Conservation (phyloP, 2,797 vertebrate genomes). For the Limosa lapponica region DNA sequence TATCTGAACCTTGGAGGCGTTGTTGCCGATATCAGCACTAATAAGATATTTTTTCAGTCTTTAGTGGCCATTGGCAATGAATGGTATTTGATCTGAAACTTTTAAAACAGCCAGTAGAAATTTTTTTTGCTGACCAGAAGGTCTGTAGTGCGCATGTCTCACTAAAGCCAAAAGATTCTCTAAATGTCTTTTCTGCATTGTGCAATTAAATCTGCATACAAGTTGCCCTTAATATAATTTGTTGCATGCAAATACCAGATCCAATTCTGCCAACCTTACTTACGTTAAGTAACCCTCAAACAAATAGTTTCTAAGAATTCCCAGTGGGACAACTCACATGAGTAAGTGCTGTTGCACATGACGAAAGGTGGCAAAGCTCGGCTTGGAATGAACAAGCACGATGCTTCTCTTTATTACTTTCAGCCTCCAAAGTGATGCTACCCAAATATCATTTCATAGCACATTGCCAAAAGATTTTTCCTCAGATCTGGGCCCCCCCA, state of each 20-base stretch:
- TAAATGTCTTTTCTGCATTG: background rate
- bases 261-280: conserved; percentile 36
- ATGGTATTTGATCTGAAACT: conserved; percentile 12
- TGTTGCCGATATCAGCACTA: background rate
- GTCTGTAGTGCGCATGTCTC: background rate
- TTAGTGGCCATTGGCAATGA: conserved; percentile 7
- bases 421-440: background rate
- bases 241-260: conserved; percentile 28
- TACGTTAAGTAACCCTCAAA: conserved; percentile 45
- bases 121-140: conserved; percentile 28
- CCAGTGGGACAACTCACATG: background rate
- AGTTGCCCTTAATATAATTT: conserved; percentile 41
- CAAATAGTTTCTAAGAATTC: conserved; percentile 12
- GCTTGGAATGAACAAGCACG: background rate
- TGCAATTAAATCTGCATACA: conserved; percentile 33
- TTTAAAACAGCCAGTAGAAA: conserved; percentile 7
- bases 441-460: background rate
- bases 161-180: background rate
- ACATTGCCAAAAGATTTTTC: background rate
- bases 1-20: background rate
- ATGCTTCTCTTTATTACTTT: background rate
- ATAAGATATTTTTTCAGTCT: conserved; percentile 31
- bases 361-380: background rate
- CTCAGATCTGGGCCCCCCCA: background rate
- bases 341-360: background rate